Evolutionary conservation across 2,797 vertebrate species (phyloP).

Genomic region (Acestrorhynchus altus): DNA sequence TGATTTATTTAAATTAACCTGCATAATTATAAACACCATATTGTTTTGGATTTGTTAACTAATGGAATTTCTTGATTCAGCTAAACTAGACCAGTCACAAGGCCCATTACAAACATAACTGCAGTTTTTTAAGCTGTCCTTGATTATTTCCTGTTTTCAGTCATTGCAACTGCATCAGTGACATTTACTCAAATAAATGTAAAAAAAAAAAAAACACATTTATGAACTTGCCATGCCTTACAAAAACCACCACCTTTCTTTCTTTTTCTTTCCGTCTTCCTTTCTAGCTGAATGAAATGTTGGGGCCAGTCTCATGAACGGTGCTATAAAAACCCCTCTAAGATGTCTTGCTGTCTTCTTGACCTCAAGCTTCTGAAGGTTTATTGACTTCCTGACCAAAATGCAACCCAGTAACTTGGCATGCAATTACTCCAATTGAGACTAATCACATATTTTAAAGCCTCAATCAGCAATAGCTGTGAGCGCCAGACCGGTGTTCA

Average conservation of each 20-base stretch:
- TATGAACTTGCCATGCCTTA: too few species aligned
- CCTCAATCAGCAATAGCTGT: not conserved
- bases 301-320: slow-evolving; percentile 30
- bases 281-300: slow-evolving; percentile 35
- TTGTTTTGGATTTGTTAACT: too few species aligned
- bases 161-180: too few species aligned
- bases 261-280: not conserved
- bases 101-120: too few species aligned
- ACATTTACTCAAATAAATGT: too few species aligned
- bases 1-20: too few species aligned
- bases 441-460: slow-evolving; percentile 23
- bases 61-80: too few species aligned
- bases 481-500: not conserved
- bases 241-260: not conserved
- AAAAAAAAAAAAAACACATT: too few species aligned
- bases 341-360: slow-evolving; percentile 29
- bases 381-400: slow-evolving; percentile 51
- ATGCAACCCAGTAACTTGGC: slow-evolving; percentile 38
- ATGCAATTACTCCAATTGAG: slow-evolving; percentile 7
- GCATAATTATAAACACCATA: too few species aligned
- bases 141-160: too few species aligned
- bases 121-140: too few species aligned
- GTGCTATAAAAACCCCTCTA: slow-evolving; percentile 38
- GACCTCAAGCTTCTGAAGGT: slow-evolving; percentile 40
- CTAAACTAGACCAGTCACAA: too few species aligned